These are phyloP conservation scores for Acropora tenuis DNA, from an alignment of 64 coral and sea anemone genomes.

Conservation along the genomic window DNA sequence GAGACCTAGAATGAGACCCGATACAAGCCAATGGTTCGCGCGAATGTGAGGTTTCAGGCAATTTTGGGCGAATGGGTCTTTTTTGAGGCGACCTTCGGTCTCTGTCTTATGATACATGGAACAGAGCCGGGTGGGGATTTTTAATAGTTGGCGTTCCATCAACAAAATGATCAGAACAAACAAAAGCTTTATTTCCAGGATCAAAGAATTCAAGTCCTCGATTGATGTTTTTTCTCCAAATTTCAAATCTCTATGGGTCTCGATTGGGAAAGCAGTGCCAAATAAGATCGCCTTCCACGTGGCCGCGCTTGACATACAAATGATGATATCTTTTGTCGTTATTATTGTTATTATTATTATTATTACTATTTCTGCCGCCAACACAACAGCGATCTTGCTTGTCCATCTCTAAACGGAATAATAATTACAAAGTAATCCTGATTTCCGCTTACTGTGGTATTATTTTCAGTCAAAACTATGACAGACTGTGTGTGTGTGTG, in stretches of 20 bases:
- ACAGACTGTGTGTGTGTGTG: background rate
- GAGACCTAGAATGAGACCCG: constrained; percentile 3
- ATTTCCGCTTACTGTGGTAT: background rate
- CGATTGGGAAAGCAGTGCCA: constrained; percentile 38
- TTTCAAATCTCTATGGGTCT: constrained; percentile 23
- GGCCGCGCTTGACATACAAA: constrained; percentile 7
- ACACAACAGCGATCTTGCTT: constrained; percentile 39
- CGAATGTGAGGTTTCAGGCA: constrained; percentile 15
- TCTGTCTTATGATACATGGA: constrained; percentile 39
- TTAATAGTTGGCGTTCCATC: constrained; percentile 43
- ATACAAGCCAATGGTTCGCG: background rate
- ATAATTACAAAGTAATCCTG: constrained; percentile 20
- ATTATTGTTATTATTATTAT: too few relatives aligned
- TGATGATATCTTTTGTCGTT: constrained; percentile 23
- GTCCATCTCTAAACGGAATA: constrained; percentile 1
- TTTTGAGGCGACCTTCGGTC: too few relatives aligned
- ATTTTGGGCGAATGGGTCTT: constrained; percentile 12
- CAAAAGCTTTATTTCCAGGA: constrained; percentile 42
- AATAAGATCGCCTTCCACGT: constrained; percentile 23
- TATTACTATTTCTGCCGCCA: too few relatives aligned
- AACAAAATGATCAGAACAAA: constrained; percentile 66
- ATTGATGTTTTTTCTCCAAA: constrained; percentile 39
- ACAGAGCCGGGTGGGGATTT: constrained; percentile 48
- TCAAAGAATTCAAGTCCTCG: constrained; percentile 51
- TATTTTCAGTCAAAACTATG: constrained; percentile 14